Evolutionary conservation across 92 coral and sea anemone genomes (phyloP).

Genomic region (Bergia sp.): DNA sequence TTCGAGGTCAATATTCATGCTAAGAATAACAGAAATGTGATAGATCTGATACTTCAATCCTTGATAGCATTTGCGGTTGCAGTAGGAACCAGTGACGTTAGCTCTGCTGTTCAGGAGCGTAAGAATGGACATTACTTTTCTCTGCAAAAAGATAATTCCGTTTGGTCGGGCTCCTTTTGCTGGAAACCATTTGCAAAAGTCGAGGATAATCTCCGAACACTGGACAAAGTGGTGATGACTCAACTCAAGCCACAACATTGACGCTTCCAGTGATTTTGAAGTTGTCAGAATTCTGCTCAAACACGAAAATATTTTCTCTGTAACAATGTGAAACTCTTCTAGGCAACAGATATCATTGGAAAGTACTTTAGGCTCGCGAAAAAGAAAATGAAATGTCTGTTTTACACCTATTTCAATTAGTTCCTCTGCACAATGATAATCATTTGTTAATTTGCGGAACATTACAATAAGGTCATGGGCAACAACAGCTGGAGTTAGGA

Average conservation of each 20-base stretch:
- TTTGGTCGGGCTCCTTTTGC: not conserved
- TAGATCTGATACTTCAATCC: not conserved
- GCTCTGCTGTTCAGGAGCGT: not conserved
- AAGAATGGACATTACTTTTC: not conserved
- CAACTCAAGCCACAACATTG: constrained; percentile 38
- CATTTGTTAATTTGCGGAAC: not conserved
- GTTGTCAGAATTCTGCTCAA: constrained; percentile 23
- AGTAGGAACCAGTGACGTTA: not conserved
- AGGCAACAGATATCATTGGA: not conserved
- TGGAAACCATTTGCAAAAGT: constrained; percentile 43
- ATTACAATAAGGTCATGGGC: constrained; percentile 1
- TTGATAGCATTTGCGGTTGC: constrained; percentile 6
- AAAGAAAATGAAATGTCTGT: not conserved
- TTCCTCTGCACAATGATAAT: not conserved
- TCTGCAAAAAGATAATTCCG: constrained; percentile 6
- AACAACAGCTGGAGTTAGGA: constrained; percentile 1
- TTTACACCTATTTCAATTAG: not conserved
- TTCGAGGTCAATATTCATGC: constrained; percentile 5
- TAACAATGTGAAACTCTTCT: not conserved
- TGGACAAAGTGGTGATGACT: constrained; percentile 40
- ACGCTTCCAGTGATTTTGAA: constrained; percentile 35
- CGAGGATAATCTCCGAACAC: constrained; percentile 55
- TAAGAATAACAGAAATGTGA: constrained; percentile 33
- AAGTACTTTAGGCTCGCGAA: not conserved
- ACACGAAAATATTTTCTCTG: not conserved